Evolutionary conservation across 2,888 invertebrate species (phyloP).

Genomic region (Miltochrista miniata): DNA sequence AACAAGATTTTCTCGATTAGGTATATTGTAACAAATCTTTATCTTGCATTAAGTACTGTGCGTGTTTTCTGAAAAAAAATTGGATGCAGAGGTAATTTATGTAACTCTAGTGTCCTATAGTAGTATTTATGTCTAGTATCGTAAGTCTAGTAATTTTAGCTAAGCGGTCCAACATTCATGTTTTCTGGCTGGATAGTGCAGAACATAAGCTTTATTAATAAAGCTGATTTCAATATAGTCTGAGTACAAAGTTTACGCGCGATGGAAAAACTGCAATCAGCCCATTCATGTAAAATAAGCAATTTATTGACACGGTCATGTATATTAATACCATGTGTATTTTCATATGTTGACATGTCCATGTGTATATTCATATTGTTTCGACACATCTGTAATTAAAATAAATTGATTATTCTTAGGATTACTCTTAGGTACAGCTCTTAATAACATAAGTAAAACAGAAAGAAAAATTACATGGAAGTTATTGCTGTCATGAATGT

Average conservation of each 20-base stretch:
- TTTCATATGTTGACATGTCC: slow-evolving; percentile 45
- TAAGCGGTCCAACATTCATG: slow-evolving; percentile 84
- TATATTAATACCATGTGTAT: slow-evolving; percentile 60
- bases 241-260: slow-evolving; percentile 82
- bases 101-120: no score
- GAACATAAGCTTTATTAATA: slow-evolving; percentile 84
- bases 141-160: slow-evolving; percentile 85
- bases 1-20: slow-evolving; percentile 80
- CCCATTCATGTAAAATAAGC: slow-evolving; percentile 78
- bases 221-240: slow-evolving; percentile 80
- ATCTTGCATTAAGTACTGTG: slow-evolving; percentile 78
- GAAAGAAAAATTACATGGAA: no score
- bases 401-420: no score
- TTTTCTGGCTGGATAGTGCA: slow-evolving; percentile 86
- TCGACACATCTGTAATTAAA: slow-evolving; percentile 73
- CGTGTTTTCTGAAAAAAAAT: slow-evolving; percentile 82
- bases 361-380: slow-evolving; percentile 55
- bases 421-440: no score
- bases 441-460: no score
- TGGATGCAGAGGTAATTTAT: slow-evolving; percentile 78
- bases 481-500: no score
- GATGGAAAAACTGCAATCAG: slow-evolving; percentile 84
- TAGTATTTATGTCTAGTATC: slow-evolving; percentile 80
- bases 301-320: slow-evolving; percentile 76
- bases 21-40: slow-evolving; percentile 68